Base-by-base conservation (phyloP, 1,140 invertebrate genomes). In the Phymorhynchus buccinoides region DNA sequence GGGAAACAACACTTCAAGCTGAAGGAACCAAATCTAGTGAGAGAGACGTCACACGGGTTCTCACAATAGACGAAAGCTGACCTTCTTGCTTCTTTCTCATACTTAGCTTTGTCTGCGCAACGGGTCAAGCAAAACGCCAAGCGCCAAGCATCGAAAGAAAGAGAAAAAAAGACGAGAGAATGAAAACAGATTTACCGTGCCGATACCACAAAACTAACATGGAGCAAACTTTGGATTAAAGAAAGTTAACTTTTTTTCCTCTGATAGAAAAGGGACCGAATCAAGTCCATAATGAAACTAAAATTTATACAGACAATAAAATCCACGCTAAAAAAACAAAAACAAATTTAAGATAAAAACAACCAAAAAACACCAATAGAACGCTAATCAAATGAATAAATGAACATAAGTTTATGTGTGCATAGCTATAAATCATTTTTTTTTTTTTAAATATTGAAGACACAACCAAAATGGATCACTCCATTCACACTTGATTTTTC, bases 1-100 rank as follows among this genome's bases (percentile, higher is more conserved):
- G 86, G 86, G 48, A 85, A 87, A 71, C 86, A 87, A 35, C 84
- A 66, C 42, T 85, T 87, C 18, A 87, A 81, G 39, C 84, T 84
- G 42, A 87, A 66, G 30, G 84, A 56, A 32, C 84, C 82, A 56
- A 85, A 87, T 73, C 80, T 85, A 80, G 84, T 77, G 27, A 81
- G 83, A 48, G 86, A 78, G 16, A 84, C 84, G 32, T 84, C 83
- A 75, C 75, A 41, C 6, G 71, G 84, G 56, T 84, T 84, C 44
- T 87, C 86, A 84, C 86, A 85, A 78, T 85, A 87, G 42, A 87
- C 80, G 73, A 71, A 85, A 56, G 84, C 79, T 37, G 84, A 79
- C 37, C 84, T 80, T 68, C 81, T 82, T 16, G 32, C 52, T 27
- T 75, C 39, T 84, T 84, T 85, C 68, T 82, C 71, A 78, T 75